Percentiles rank a stretch among this genome's conserved stretches.
These are phyloP conservation scores for Bactericera cockerelli DNA, from an alignment of 1,140 invertebrate species.

Conservation along the genomic window DNA sequence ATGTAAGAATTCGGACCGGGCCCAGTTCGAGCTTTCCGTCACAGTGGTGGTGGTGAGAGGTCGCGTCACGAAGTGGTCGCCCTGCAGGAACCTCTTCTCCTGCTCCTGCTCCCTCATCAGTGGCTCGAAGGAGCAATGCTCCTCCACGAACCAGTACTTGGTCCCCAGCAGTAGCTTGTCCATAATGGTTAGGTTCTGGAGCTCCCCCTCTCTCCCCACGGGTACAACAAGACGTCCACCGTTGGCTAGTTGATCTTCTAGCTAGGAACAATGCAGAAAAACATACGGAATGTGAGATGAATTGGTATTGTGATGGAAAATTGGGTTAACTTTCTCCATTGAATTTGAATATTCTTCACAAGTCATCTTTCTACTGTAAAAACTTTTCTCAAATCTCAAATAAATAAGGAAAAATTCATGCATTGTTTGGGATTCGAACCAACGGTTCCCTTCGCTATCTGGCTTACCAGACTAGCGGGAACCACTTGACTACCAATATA, in stretches of 20 bases:
- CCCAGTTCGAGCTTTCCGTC: background rate
- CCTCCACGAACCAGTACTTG: too few relatives aligned
- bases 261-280: background rate
- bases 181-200: background rate
- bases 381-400: too few relatives aligned
- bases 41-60: background rate
- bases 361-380: too few relatives aligned
- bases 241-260: background rate
- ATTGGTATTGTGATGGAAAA: too few relatives aligned
- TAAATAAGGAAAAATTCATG: too few relatives aligned
- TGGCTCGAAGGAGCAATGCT: background rate
- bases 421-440: too few relatives aligned
- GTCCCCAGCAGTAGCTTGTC: background rate
- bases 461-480: too few relatives aligned
- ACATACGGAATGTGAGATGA: too few relatives aligned
- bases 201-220: background rate
- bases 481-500: too few relatives aligned
- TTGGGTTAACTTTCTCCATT: too few relatives aligned
- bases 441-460: too few relatives aligned
- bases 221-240: constrained; percentile 3
- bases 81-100: background rate
- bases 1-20: background rate
- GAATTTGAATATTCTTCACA: too few relatives aligned
- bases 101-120: background rate
- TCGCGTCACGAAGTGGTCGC: background rate